These are phyloP conservation scores for Drosophila teissieri DNA, from an alignment of 1,140 invertebrate genomes.

Conservation along the genomic window DNA sequence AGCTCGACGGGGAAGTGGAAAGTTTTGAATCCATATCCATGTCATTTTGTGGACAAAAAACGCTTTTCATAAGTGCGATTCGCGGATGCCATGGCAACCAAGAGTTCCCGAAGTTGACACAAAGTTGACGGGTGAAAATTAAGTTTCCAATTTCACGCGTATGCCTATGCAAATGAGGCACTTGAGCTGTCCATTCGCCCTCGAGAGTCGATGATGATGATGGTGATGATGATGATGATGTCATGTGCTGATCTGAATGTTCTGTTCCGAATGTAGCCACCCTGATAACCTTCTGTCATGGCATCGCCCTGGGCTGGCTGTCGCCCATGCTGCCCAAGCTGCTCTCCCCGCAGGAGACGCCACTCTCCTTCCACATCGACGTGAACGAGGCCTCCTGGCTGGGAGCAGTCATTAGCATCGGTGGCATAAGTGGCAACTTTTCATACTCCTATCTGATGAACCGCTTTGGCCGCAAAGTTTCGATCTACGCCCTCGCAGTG, in stretches of 20 bases:
- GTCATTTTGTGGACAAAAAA: slow-evolving; percentile 2
- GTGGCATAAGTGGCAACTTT: slow-evolving; percentile 75
- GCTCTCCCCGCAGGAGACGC: slow-evolving; percentile 66
- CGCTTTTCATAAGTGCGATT: neutral
- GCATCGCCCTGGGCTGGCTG: slow-evolving; percentile 85
- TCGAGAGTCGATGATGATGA: neutral
- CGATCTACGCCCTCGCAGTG: slow-evolving; percentile 66
- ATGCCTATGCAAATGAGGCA: slow-evolving; percentile 37
- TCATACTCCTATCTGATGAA: slow-evolving; percentile 79
- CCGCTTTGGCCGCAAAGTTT: slow-evolving; percentile 79
- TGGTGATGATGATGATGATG: slow-evolving; percentile 6
- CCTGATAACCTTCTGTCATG: slow-evolving; percentile 84
- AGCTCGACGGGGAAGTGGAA: slow-evolving; percentile 14
- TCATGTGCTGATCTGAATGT: slow-evolving; percentile 24
- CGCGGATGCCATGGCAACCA: neutral
- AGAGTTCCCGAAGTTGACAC: slow-evolving; percentile 9
- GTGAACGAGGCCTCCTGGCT: slow-evolving; percentile 79
- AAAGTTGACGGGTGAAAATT: slow-evolving; percentile 30
- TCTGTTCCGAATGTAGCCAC: slow-evolving; percentile 64
- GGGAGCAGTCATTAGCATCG: slow-evolving; percentile 73
- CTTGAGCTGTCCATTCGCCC: slow-evolving; percentile 37
- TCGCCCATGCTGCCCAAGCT: slow-evolving; percentile 84
- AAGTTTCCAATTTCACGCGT: slow-evolving; percentile 14
- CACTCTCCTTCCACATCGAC: slow-evolving; percentile 67
- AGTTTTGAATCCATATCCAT: slow-evolving; percentile 27